Percentiles rank a stretch among this genome's conserved stretches.
phyloP scores from a whole-genome alignment of 2,888 invertebrate genomes.

The Marasmarcha lunaedactyla region DNA sequence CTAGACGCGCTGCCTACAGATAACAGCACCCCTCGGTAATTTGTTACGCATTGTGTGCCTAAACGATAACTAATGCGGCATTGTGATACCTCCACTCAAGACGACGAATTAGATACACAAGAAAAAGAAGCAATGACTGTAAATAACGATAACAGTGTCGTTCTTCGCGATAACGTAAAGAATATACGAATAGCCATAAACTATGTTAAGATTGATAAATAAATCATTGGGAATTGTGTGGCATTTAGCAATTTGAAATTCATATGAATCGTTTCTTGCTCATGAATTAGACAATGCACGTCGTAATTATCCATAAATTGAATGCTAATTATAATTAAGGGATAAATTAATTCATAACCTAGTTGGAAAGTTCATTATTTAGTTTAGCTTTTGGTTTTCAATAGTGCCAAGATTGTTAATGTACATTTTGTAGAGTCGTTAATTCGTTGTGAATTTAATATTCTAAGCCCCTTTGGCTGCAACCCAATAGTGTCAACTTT shows the following conservation, averaged over 20 bases:
- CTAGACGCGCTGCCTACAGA: slow-evolving; percentile 2
- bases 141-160: not conserved
- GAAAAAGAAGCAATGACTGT: not conserved
- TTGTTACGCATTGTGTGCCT: slow-evolving; percentile 36
- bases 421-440: not conserved
- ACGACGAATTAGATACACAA: too few relatives aligned
- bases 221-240: not conserved
- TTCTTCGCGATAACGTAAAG: not conserved
- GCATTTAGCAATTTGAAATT: too few relatives aligned
- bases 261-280: too few relatives aligned
- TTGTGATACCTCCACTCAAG: not conserved
- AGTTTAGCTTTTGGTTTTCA: too few relatives aligned
- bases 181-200: not conserved
- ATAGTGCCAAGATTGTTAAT: too few relatives aligned
- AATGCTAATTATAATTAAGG: too few relatives aligned
- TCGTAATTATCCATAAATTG: too few relatives aligned
- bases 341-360: too few relatives aligned
- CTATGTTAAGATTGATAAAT: not conserved
- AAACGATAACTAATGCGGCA: slow-evolving; percentile 2
- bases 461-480: slow-evolving; percentile 37
- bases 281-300: too few relatives aligned
- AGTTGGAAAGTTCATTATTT: too few relatives aligned
- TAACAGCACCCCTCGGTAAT: slow-evolving; percentile 23
- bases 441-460: slow-evolving; percentile 5
- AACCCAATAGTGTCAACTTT: slow-evolving; percentile 57